A percentile compares a stretch with the other conserved stretches of the same genome.
These are phyloP conservation scores for Cydia amplana DNA, from an alignment of 1,140 invertebrate species.

Conservation along the genomic window DNA sequence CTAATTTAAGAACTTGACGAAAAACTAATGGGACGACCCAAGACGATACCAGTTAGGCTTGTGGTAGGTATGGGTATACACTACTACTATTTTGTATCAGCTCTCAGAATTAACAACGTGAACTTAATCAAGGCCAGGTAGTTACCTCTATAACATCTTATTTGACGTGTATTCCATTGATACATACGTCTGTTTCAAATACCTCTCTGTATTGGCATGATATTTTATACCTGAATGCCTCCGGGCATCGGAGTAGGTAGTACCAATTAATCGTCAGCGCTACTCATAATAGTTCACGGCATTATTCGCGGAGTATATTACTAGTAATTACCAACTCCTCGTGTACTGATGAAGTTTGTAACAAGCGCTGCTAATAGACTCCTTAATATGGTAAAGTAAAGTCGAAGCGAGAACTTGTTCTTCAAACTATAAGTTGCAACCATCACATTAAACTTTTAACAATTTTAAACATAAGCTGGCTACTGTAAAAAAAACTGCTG, in stretches of 20 bases:
- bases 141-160: too few relatives aligned
- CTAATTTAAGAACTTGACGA: too few relatives aligned
- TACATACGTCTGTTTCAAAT: not conserved
- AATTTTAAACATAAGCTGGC: constrained; percentile 27
- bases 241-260: not conserved
- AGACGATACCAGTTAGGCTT: too few relatives aligned
- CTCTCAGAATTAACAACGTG: too few relatives aligned
- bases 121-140: too few relatives aligned
- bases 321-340: constrained; percentile 21
- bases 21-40: too few relatives aligned
- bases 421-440: constrained; percentile 18
- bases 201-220: not conserved
- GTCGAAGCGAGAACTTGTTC: constrained; percentile 3
- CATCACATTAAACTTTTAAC: constrained; percentile 26
- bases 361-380: constrained; percentile 16
- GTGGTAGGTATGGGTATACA: too few relatives aligned
- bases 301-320: constrained; percentile 4
- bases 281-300: constrained; percentile 5
- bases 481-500: not conserved
- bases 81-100: too few relatives aligned
- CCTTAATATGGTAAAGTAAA: constrained; percentile 6
- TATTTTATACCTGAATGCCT: not conserved
- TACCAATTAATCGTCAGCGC: not conserved
- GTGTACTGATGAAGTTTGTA: constrained; percentile 9
- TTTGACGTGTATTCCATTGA: too few relatives aligned